A percentile compares a stretch with the other conserved stretches of the same genome.
These are phyloP conservation scores for Trididemnum clinides DNA, from an alignment of 23 tunicate species.

Conservation along the genomic window DNA sequence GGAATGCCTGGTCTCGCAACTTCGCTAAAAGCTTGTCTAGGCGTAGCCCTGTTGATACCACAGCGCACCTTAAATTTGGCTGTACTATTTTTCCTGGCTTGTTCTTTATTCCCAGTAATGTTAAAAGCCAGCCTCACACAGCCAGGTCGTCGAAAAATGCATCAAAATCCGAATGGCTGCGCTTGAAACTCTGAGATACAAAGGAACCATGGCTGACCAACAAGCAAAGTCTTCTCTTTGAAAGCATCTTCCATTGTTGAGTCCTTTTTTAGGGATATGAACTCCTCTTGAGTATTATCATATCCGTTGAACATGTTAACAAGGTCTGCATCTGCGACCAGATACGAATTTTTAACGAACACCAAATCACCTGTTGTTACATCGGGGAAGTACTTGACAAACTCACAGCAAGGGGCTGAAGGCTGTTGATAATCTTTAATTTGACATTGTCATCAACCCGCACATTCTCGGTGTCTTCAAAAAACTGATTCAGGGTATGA, in stretches of 20 bases:
- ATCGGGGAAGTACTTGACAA: conserved; percentile 22
- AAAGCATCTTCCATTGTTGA: conserved; percentile 3
- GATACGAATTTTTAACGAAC: conserved; percentile 32
- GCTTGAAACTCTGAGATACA: conserved; percentile 32
- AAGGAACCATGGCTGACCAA: conserved; percentile 17
- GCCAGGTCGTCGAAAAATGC: conserved; percentile 39
- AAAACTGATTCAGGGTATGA: conserved; percentile 20
- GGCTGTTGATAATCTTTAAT: not conserved
- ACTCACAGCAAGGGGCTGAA: too few species aligned
- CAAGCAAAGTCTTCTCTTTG: conserved; percentile 45
- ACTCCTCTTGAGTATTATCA: conserved; percentile 24
- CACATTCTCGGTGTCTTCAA: not conserved
- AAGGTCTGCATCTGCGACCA: conserved; percentile 15
- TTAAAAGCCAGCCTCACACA: conserved; percentile 36
- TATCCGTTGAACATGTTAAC: conserved; percentile 37
- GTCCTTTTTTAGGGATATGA: conserved; percentile 33
- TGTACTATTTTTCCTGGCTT: conserved; percentile 45
- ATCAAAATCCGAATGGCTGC: conserved; percentile 34
- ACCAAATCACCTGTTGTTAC: conserved; percentile 32
- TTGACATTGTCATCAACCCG: not conserved
- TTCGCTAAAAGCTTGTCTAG: too few species aligned
- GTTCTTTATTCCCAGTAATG: conserved; percentile 45
- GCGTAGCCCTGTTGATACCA: too few species aligned
- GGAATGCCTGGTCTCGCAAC: too few species aligned
- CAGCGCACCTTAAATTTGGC: conserved; percentile 40